phyloP scores from a whole-genome alignment of 2,113 vertebrate genomes.

The Parus major region DNA sequence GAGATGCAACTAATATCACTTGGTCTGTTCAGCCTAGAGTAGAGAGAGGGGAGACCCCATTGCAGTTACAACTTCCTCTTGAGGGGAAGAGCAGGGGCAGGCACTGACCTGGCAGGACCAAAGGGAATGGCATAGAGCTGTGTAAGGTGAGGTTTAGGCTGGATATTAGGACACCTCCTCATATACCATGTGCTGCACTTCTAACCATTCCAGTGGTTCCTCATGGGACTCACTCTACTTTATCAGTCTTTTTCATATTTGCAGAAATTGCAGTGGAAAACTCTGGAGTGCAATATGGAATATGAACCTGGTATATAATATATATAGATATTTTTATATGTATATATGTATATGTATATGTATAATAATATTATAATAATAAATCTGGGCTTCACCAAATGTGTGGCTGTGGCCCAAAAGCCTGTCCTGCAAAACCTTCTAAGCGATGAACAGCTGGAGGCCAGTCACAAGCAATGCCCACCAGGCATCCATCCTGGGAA shows the following conservation, averaged over 20 bases:
- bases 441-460: background rate
- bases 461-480: background rate
- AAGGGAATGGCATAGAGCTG: background rate
- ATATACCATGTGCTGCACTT: background rate
- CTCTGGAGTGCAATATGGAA: background rate
- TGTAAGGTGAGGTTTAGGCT: background rate
- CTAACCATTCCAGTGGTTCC: background rate
- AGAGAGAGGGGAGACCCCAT: background rate
- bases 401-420: background rate
- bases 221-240: background rate
- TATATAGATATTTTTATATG: no score
- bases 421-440: background rate
- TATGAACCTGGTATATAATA: no score
- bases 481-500: background rate
- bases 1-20: background rate
- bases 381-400: background rate
- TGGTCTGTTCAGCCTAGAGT: background rate
- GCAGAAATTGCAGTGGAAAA: background rate
- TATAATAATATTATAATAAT: no score
- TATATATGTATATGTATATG: no score
- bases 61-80: fast-evolving
- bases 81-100: background rate
- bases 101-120: background rate
- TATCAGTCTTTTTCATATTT: background rate
- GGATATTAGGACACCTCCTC: background rate